Conservation (phyloP, 2,888 invertebrate genomes). For the Odontomyia ornata region DNA sequence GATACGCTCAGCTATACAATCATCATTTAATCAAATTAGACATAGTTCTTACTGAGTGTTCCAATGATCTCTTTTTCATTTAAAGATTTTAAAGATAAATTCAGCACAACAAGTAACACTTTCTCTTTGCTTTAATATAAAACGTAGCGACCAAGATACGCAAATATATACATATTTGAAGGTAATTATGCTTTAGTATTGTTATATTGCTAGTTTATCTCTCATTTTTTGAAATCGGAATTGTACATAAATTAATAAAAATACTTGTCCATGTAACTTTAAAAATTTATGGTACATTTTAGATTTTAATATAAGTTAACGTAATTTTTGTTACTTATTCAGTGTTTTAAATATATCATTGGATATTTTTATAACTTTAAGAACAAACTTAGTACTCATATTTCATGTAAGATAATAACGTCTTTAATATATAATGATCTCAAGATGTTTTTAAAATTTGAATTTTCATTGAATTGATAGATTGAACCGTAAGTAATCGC, state of each 20-base stretch:
- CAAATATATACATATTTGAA: not conserved
- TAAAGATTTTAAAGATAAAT: too few species aligned
- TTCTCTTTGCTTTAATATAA: too few species aligned
- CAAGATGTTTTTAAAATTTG: slow-evolving; percentile 41
- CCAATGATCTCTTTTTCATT: too few species aligned
- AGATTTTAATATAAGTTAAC: not conserved
- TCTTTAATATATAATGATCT: slow-evolving; percentile 51
- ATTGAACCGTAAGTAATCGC: too few species aligned
- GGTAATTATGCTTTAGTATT: not conserved
- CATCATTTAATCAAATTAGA: too few species aligned
- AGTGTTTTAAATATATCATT: slow-evolving; percentile 46
- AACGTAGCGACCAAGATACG: too few species aligned
- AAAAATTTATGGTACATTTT: not conserved
- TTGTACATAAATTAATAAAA: slow-evolving; percentile 1
- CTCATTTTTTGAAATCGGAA: not conserved
- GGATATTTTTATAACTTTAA: slow-evolving; percentile 36
- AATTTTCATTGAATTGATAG: slow-evolving; percentile 36
- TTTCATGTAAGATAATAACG: slow-evolving; percentile 9
- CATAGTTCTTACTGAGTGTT: too few species aligned
- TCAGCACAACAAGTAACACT: too few species aligned
- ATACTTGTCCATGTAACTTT: not conserved
- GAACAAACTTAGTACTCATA: slow-evolving; percentile 27
- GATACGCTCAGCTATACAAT: too few species aligned
- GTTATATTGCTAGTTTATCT: not conserved
- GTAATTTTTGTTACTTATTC: slow-evolving; percentile 48